Evolutionary conservation across 1,140 invertebrate genomes (phyloP).

Genomic region (Scaptomyza hsui): DNA sequence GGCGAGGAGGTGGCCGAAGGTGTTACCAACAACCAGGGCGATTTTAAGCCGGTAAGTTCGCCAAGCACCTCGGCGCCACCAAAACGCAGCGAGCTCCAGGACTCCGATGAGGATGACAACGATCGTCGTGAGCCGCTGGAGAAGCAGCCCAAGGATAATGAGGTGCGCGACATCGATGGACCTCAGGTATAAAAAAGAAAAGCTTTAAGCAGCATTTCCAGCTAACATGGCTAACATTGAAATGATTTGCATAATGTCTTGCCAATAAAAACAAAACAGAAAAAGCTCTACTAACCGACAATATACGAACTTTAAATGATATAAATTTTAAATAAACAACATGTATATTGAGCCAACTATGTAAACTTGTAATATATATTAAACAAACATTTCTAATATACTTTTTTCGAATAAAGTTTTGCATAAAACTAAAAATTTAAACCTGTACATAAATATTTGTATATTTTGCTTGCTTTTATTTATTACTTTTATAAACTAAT

Average conservation of each 20-base stretch:
- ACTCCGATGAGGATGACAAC: conserved; percentile 43
- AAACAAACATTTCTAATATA: conserved; percentile 60
- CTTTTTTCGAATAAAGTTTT: conserved; percentile 71
- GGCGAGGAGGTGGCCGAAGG: conserved; percentile 70
- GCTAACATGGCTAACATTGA: conserved; percentile 48
- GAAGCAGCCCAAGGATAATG: conserved; percentile 62
- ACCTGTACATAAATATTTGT: conserved; percentile 42
- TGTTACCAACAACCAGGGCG: conserved; percentile 31
- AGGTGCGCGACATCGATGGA: conserved; percentile 67
- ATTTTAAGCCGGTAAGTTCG: conserved; percentile 19
- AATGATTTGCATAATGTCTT: conserved; percentile 49
- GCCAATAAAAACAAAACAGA: conserved; percentile 30
- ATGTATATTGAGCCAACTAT: conserved; percentile 67
- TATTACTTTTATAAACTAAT: conserved; percentile 19
- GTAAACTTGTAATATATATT: conserved; percentile 63
- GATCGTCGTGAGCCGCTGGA: conserved; percentile 62
- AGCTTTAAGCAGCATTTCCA: conserved; percentile 16
- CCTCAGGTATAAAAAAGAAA: conserved; percentile 62
- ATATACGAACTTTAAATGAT: conserved; percentile 25
- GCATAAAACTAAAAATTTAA: conserved; percentile 54
- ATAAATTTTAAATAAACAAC: conserved; percentile 20
- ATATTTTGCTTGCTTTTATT: conserved; percentile 51
- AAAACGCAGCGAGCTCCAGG: conserved; percentile 45
- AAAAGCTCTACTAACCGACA: conserved; percentile 62
- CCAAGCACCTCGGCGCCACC: conserved; percentile 54